These are phyloP conservation scores for Geopemphigus sp. DNA, from an alignment of 1,140 invertebrate genomes.

Conservation along the genomic window DNA sequence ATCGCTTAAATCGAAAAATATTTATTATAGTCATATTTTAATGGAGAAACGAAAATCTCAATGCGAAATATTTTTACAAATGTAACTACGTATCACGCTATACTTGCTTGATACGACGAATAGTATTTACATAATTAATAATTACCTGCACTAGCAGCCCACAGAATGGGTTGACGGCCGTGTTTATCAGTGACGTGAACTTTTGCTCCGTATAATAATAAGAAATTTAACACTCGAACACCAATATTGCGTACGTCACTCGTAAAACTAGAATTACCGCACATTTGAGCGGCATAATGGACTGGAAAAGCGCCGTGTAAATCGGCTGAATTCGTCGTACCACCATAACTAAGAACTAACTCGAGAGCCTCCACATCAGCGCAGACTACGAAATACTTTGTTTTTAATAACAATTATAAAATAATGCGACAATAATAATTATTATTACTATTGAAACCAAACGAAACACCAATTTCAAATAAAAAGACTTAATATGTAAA, in stretches of 20 bases:
- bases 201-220: slow-evolving; percentile 74
- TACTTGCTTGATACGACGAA: too few relatives aligned
- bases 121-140: too few relatives aligned
- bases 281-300: slow-evolving; percentile 97
- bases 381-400: slow-evolving; percentile 67
- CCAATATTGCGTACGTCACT: slow-evolving; percentile 80
- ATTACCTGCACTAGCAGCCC: slow-evolving; percentile 93
- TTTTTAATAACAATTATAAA: too few relatives aligned
- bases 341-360: slow-evolving; percentile 78
- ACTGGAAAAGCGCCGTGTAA: slow-evolving; percentile 91
- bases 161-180: slow-evolving; percentile 87
- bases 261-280: slow-evolving; percentile 69
- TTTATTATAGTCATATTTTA: too few relatives aligned
- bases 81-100: too few relatives aligned
- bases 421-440: too few relatives aligned
- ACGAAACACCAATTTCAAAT: too few relatives aligned
- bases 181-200: slow-evolving; percentile 87
- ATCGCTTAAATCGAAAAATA: too few relatives aligned
- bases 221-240: slow-evolving; percentile 77
- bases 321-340: slow-evolving; percentile 80
- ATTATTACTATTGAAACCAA: too few relatives aligned
- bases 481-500: too few relatives aligned
- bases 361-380: slow-evolving; percentile 84
- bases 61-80: too few relatives aligned
- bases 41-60: too few relatives aligned